Evolutionary conservation across 2,797 vertebrate species (phyloP), one percentile per base, ranked within the genome.

Genomic region (Gobionotothen gibberifrons): DNA sequence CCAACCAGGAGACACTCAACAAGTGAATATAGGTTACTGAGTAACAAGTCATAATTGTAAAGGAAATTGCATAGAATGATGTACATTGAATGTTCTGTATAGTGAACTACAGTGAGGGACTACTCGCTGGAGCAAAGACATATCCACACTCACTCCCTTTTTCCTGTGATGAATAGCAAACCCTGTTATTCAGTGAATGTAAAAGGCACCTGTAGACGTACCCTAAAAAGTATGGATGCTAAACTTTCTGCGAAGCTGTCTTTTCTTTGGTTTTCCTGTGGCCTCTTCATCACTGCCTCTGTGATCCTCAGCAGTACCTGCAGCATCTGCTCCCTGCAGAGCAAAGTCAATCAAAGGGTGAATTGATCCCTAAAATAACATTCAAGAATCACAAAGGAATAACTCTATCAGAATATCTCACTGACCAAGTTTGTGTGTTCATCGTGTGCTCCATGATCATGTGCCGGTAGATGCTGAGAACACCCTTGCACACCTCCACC

Each of bases 361-460:
- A 47, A 46, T n/a, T 2, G n/a, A 54, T 54, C 49, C 49, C 58
- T 14, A 51, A 32, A 5, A 49, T 40, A 1, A 57, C 22, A 17
- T 26, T 4, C 49, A 21, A 51, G 36, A 56, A n/a, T 3, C 16
- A 40, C 8, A 0, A 49, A 36, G n/a, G 5, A 29, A 40, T 19
- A 29, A 32, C 32, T 12, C 21, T 11, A 19, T 22, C 0, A 53
- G 53, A 49, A 57, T 17, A 32, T 59, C 7, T 47, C 36, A 92
- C 95, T 94, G 83, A 99, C 98, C 98, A 99, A 0, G 98, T 99
- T 90, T 94, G 97, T 78, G 95, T 96, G 78, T 95, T 95, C 98
- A 99, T 99, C 13, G 94, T 92, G 74, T 97, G 95, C 72, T 99
- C 97, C 98, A 99, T 99, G 89, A 99, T 98, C 96, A 99, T 98